phyloP scores from a whole-genome alignment of 2,797 vertebrate species.

The Hephaestus fuliginosus region DNA sequence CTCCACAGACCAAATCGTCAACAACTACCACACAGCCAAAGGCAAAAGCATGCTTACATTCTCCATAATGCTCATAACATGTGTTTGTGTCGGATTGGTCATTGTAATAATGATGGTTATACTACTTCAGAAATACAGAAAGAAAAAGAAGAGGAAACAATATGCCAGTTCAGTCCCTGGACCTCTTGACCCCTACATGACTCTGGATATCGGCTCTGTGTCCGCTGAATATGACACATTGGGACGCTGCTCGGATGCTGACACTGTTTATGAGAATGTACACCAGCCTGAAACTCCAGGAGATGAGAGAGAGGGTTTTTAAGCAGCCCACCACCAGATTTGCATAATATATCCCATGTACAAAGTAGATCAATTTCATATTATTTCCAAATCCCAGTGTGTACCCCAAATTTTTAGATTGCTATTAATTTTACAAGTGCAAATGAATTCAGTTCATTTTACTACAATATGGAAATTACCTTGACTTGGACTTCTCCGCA shows the following conservation, averaged over 20 bases:
- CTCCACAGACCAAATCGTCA: not conserved
- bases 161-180: not conserved
- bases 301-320: not conserved
- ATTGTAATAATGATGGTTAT: not conserved
- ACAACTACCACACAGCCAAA: not conserved
- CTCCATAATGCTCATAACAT: not conserved
- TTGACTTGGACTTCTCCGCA: not conserved
- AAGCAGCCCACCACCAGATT: not conserved
- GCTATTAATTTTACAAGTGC: not conserved
- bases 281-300: not conserved
- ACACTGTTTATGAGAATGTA: conserved; percentile 24
- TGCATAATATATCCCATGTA: not conserved
- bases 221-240: conserved; percentile 30
- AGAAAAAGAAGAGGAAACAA: not conserved
- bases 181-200: not conserved
- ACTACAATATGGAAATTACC: not conserved
- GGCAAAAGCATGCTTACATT: not conserved
- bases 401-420: not conserved
- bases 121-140: not conserved
- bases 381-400: not conserved
- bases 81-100: conserved; percentile 5
- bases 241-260: not conserved
- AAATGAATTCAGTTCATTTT: not conserved
- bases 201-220: conserved; percentile 4
- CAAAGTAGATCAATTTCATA: not conserved